Conservation (phyloP, 1,140 invertebrate genomes). For the Andricus grossulariae region DNA sequence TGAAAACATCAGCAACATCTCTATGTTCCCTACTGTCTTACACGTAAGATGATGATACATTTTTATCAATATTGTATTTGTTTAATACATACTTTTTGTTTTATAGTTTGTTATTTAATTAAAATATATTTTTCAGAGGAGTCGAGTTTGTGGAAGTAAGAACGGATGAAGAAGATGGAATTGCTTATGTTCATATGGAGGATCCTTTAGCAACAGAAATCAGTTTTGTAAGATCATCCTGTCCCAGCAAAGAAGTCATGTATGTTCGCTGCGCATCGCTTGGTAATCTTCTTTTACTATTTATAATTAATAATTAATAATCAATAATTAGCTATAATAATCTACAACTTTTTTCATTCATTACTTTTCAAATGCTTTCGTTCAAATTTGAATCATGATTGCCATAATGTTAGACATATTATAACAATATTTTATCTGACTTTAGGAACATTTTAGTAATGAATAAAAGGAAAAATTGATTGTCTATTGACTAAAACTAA, state of each 20-base stretch:
- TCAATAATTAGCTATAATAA: no score
- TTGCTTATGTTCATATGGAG: conserved; percentile 86
- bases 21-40: conserved; percentile 86
- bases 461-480: no score
- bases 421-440: no score
- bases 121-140: conserved; percentile 65
- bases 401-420: no score
- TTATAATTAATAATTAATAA: conserved; percentile 32
- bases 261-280: conserved; percentile 86
- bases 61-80: background rate
- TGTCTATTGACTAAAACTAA: no score
- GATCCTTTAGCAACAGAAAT: conserved; percentile 88
- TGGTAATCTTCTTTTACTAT: conserved; percentile 76
- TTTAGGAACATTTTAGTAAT: no score
- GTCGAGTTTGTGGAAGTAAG: conserved; percentile 78
- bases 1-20: conserved; percentile 84
- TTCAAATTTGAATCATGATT: no score
- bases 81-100: no score
- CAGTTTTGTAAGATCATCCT: conserved; percentile 85
- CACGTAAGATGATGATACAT: conserved; percentile 76
- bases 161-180: conserved; percentile 74
- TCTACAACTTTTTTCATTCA: no score
- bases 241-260: conserved; percentile 86
- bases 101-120: background rate
- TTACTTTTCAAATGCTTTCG: no score